Percentiles rank a stretch among this genome's conserved stretches.
These are phyloP conservation scores for Aricia agestis DNA, from an alignment of 1,140 invertebrate genomes.

Conservation along the genomic window DNA sequence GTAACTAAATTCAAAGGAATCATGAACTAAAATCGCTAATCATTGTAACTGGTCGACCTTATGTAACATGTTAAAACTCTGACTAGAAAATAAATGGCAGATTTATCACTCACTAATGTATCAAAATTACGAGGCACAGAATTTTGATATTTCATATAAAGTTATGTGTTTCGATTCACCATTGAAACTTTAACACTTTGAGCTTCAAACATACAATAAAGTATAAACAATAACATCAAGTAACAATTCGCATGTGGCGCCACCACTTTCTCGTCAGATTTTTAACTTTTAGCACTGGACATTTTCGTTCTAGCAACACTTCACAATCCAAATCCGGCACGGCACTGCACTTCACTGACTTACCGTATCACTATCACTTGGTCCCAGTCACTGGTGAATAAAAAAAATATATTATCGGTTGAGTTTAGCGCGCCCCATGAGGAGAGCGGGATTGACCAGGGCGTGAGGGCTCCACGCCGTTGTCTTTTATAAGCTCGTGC, in stretches of 20 bases:
- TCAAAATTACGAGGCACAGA: too few species aligned
- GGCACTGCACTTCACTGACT: slow-evolving; percentile 66
- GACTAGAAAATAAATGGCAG: neutral
- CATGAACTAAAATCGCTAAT: neutral
- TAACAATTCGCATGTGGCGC: neutral
- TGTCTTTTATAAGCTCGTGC: slow-evolving; percentile 73
- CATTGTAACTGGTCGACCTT: neutral
- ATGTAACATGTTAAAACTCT: neutral
- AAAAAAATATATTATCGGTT: slow-evolving; percentile 60
- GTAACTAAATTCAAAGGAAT: neutral
- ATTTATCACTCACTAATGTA: too few species aligned
- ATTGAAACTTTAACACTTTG: too few species aligned
- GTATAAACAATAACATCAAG: too few species aligned
- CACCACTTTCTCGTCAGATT: neutral
- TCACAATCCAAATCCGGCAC: slow-evolving; percentile 38
- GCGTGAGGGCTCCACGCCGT: slow-evolving; percentile 58
- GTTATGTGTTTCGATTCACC: too few species aligned
- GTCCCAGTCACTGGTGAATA: slow-evolving; percentile 56
- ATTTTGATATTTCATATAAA: too few species aligned
- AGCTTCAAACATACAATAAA: too few species aligned
- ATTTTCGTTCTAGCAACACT: neutral
- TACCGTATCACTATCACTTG: slow-evolving; percentile 74
- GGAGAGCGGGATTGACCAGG: slow-evolving; percentile 63
- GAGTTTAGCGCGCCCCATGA: slow-evolving; percentile 71
- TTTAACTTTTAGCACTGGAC: neutral